Conservation (phyloP, 2,113 vertebrate species). For the Cathartes aura region DNA sequence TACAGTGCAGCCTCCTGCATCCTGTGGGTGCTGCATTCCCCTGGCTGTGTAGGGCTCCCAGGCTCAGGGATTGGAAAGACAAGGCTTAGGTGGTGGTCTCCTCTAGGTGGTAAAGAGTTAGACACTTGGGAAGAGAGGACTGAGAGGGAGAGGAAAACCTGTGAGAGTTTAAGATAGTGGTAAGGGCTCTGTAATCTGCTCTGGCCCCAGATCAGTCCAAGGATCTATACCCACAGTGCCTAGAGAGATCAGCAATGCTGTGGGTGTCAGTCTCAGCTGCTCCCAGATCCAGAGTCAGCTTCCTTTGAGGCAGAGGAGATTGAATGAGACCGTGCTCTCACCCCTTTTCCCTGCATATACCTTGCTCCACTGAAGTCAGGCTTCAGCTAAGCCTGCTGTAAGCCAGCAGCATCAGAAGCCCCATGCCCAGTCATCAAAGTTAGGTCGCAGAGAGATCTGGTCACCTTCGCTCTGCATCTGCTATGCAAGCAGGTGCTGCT, state of each 20-base stretch:
- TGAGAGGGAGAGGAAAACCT: neutral
- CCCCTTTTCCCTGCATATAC: neutral
- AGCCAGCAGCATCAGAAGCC: neutral
- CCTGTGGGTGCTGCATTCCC: fast-evolving
- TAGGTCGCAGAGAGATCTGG: neutral
- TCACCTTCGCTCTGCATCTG: neutral
- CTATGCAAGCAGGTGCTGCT: neutral
- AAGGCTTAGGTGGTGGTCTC: neutral
- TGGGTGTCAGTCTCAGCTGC: neutral
- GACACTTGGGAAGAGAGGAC: neutral
- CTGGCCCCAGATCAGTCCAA: neutral
- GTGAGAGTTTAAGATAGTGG: neutral
- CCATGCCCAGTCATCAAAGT: neutral
- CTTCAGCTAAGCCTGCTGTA: neutral
- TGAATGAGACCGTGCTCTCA: neutral
- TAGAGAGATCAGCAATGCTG: neutral
- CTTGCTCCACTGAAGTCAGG: neutral
- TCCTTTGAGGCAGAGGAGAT: neutral
- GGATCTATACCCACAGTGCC: neutral
- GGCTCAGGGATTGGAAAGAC: neutral
- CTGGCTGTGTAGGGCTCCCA: neutral
- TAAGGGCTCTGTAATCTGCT: neutral
- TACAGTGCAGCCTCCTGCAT: neutral
- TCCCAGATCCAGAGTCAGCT: neutral
- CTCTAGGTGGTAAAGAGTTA: neutral